Evolutionary conservation across 2,113 vertebrate genomes (phyloP), one percentile per base, ranked within the genome.

Genomic region (Tringa solitaria): DNA sequence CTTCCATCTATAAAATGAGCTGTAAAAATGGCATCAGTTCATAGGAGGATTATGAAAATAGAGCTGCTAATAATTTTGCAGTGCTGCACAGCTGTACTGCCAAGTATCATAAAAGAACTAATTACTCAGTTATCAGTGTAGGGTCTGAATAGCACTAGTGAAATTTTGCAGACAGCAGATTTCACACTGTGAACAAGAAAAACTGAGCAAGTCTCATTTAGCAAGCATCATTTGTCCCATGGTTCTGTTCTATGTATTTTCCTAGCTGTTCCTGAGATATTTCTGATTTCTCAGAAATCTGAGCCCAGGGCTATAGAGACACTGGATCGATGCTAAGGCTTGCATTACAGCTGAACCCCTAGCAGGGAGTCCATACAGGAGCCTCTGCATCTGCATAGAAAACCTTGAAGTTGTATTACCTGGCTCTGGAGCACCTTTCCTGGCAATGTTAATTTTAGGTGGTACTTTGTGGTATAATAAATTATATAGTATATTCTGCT

Each of bases 11-110:
- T 70, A 92, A 81, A 92, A 81, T 82, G 30, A 74, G 24, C 75
- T 90, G 68, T 77, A 80, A 93, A 95, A 94, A 75, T 68, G 83
- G 50, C 83, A 81, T 95, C 73, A 45, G 43, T 23, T 90, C 50
- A 37, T 69, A 41, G 45, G n/a, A 86, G 35, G 46, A 37, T 84
- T 53, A 35, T 92, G 89, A 81, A 95, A 95, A 89, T 89, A 95
- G 86, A 84, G 23, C 35, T 77, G 60, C 76, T 95, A 78, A 91
- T 91, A 89, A 92, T 81, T 90, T 65, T 89, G 37, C 69, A 91
- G 68, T 61, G 51, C 33, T 7, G 9, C 76, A 63, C 91, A 95
- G 95, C 91, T 96, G 91, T 85, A 78, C 84, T 81, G 76, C 74
- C n/a, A 77, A 95, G 83, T 74, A 23, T 59, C 76, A 90, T 86